Percentiles rank a stretch among this genome's conserved stretches.
Evolutionary conservation across 2,888 invertebrate genomes (phyloP).

Genomic region (Aquatica leii): DNA sequence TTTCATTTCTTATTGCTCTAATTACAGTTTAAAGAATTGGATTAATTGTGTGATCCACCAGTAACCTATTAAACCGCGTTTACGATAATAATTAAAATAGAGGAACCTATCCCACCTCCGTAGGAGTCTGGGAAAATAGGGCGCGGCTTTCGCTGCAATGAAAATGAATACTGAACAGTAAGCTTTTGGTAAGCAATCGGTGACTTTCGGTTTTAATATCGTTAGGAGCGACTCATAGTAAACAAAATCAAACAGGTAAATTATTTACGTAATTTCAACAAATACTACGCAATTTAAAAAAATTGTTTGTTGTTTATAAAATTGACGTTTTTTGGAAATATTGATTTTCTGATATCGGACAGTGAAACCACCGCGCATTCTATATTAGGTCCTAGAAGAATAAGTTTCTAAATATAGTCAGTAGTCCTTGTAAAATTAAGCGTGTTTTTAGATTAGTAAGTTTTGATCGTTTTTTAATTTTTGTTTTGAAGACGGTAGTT

Average conservation of each 20-base stretch:
- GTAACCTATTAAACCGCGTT: too few relatives aligned
- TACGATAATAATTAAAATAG: slow-evolving; percentile 11
- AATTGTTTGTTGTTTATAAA: background rate
- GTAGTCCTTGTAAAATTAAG: too few relatives aligned
- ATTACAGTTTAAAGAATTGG: too few relatives aligned
- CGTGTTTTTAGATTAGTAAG: too few relatives aligned
- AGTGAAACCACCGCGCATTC: slow-evolving; percentile 17
- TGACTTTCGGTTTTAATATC: slow-evolving; percentile 19
- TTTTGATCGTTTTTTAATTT: too few relatives aligned
- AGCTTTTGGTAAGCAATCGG: slow-evolving; percentile 20
- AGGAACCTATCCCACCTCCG: slow-evolving; percentile 20
- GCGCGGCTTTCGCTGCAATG: slow-evolving; percentile 23
- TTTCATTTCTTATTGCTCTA: too few relatives aligned
- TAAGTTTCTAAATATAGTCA: slow-evolving; percentile 15
- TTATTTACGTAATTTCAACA: background rate
- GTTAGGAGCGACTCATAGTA: slow-evolving; percentile 14
- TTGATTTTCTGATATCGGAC: slow-evolving; percentile 20
- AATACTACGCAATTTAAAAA: background rate
- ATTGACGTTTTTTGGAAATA: slow-evolving; percentile 12
- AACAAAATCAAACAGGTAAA: slow-evolving; percentile 32
- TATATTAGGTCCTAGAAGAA: slow-evolving; percentile 12
- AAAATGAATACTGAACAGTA: slow-evolving; percentile 10
- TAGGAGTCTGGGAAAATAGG: slow-evolving; percentile 23
- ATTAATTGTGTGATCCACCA: too few relatives aligned
- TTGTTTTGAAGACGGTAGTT: too few relatives aligned